Conservation (phyloP, 2,797 vertebrate genomes). For the Clarias platycephalus region DNA sequence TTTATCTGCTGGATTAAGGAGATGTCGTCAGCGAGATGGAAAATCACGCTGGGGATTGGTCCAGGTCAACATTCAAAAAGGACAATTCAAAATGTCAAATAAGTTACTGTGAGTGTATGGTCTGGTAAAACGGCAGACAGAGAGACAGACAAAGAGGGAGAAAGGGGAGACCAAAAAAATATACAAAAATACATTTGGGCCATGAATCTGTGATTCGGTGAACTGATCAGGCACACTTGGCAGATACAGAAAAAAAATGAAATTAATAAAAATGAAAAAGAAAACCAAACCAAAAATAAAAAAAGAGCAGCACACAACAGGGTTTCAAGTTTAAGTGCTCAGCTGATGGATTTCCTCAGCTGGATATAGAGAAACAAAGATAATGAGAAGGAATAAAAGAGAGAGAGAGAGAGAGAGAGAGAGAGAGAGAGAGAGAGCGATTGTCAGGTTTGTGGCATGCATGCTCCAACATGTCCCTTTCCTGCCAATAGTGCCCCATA, state of each 20-base stretch:
- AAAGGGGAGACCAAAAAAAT: not conserved
- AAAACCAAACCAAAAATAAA: not conserved
- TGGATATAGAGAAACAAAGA: slow-evolving; percentile 28
- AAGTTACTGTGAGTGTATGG: slow-evolving; percentile 9
- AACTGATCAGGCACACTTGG: slow-evolving; percentile 52
- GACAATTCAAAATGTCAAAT: slow-evolving; percentile 22
- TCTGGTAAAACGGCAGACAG: slow-evolving; percentile 26
- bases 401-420: slow-evolving; percentile 11
- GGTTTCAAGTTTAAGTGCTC: slow-evolving; percentile 55
- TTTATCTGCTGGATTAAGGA: slow-evolving; percentile 33
- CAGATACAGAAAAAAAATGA: slow-evolving; percentile 43
- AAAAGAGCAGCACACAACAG: slow-evolving; percentile 56
- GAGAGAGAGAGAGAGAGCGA: slow-evolving; percentile 32
- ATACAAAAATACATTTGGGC: slow-evolving; percentile 25
- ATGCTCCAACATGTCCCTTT: slow-evolving; percentile 42
- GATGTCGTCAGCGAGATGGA: slow-evolving; percentile 3
- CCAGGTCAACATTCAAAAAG: slow-evolving; percentile 22
- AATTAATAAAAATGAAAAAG: not conserved
- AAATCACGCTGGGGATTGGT: slow-evolving; percentile 33
- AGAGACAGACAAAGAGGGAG: slow-evolving; percentile 18
- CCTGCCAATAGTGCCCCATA: slow-evolving; percentile 43
- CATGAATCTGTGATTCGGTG: slow-evolving; percentile 2
- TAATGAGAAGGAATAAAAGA: not conserved
- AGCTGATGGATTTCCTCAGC: slow-evolving; percentile 41
- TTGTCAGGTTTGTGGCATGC: slow-evolving; percentile 56